These are phyloP conservation scores for Calameuta filiformis DNA, from an alignment of 2,888 invertebrate species.

Conservation along the genomic window DNA sequence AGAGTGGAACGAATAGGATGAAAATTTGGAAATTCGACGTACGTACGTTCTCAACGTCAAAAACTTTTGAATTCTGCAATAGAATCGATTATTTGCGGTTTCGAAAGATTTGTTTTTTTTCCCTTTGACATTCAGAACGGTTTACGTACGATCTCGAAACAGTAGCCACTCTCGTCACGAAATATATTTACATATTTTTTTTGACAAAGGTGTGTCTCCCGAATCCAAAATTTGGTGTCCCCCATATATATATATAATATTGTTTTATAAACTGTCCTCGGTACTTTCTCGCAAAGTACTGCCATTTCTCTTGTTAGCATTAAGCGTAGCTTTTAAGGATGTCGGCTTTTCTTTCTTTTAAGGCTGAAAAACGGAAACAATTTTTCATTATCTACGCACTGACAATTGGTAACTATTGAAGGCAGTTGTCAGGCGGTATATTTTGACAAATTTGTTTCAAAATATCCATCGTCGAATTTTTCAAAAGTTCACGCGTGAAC, in stretches of 20 bases:
- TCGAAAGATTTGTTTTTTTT: slow-evolving; percentile 8
- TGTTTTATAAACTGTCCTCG: no score
- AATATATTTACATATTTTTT: neutral
- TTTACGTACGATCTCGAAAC: slow-evolving; percentile 12
- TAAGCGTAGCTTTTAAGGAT: no score
- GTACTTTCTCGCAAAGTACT: no score
- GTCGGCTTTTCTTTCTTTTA: no score
- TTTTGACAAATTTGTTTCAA: slow-evolving; percentile 39
- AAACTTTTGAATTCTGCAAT: no score
- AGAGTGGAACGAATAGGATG: neutral
- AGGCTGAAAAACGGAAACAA: slow-evolving; percentile 32
- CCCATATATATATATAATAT: no score
- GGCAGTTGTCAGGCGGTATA: slow-evolving; percentile 42
- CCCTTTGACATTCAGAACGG: slow-evolving; percentile 5
- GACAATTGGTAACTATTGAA: slow-evolving; percentile 32
- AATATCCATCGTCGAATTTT: slow-evolving; percentile 5
- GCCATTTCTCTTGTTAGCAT: no score
- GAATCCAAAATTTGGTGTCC: no score
- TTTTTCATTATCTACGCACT: slow-evolving; percentile 48
- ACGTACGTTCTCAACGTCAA: no score
- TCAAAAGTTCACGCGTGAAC: neutral
- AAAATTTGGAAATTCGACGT: no score
- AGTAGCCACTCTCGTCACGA: neutral
- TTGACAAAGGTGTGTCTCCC: no score
- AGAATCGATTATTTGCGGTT: no score